Base-by-base conservation (phyloP, 2,797 vertebrate species). In the Meda fulgida region DNA sequence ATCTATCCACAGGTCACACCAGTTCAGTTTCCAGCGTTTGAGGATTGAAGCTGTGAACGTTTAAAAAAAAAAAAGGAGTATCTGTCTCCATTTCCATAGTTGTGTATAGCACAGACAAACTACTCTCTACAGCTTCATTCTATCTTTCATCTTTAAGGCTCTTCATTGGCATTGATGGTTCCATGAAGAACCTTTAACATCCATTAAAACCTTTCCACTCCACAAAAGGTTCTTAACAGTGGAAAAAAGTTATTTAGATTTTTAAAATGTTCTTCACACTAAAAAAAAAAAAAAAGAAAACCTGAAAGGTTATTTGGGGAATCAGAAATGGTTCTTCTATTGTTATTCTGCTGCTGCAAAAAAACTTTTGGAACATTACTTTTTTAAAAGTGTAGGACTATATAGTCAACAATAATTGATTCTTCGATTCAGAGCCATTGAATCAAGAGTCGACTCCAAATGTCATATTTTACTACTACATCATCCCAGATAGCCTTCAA, bases 1-100 rank as follows among this genome's bases (percentile, higher is more conserved):
- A 0, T 99, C 98, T 26, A 98, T 91, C 97, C 98, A 99, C 2
- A 99, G 94, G 76, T 98, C 97, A 0, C 98, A 99, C 98, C 98
- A 99, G 92, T 97, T 98, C 36, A 96, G 91, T 92, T 97, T 99
- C 98, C 98, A 99, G 88, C 97, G 96, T 75, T 95, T 97, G 21
- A 99, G 91, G 85, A 98, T 91, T 5, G 97, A 97, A 66, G 96
- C 98, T 99, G 3, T 55, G 43, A n/a, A 73, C 2, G 4, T 84
- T 90, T 92, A 80, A 87, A 87, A 90, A 78, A 87, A 88, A 88
- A 79, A 66, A 48, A 73, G 14, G 9, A 58, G 5, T 40, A 40
- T n/a, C 73, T 26, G 23, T 78, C 36, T 19, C 21, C 4, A 29
- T 78, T 63, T 78, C 53, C 36, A 29, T 19, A 7, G 31, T 36